These are phyloP conservation scores for Drosophila persimilis DNA, from an alignment of 1,140 invertebrate species.

Conservation along the genomic window DNA sequence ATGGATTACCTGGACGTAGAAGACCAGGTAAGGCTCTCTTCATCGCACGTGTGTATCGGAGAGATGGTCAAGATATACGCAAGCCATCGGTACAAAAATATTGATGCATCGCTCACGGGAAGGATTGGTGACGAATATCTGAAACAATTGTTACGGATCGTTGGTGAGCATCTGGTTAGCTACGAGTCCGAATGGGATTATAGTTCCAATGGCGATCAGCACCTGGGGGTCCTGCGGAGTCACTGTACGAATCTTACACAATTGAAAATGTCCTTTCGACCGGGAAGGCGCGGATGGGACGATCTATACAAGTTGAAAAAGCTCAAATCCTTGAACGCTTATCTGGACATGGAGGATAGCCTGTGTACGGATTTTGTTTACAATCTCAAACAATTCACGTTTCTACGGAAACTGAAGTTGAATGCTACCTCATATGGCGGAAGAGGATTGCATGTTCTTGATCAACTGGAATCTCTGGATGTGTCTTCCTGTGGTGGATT, in stretches of 20 bases:
- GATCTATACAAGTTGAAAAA: too few relatives aligned
- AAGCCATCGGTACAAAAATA: background rate
- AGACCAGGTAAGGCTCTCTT: background rate
- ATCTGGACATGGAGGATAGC: background rate
- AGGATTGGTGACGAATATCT: conserved; percentile 6
- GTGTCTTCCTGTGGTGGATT: background rate
- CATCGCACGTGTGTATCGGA: background rate
- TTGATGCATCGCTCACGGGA: background rate
- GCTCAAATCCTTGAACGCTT: conserved; percentile 10
- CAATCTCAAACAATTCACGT: background rate
- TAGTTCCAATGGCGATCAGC: too few relatives aligned
- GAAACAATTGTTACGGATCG: conserved; percentile 8
- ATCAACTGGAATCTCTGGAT: conserved; percentile 24
- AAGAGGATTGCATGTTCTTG: background rate
- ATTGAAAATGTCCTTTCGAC: too few relatives aligned
- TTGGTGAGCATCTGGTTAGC: conserved; percentile 19
- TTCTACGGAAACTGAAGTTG: conserved; percentile 6
- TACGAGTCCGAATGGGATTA: background rate
- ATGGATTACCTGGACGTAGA: conserved; percentile 15
- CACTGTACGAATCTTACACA: too few relatives aligned
- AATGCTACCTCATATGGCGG: background rate
- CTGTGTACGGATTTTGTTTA: background rate
- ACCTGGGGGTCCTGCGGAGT: too few relatives aligned
- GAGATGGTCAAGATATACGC: background rate
- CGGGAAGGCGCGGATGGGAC: too few relatives aligned